Base-by-base conservation (phyloP, 2,797 vertebrate genomes). In the Mormyrops attenuatus region DNA sequence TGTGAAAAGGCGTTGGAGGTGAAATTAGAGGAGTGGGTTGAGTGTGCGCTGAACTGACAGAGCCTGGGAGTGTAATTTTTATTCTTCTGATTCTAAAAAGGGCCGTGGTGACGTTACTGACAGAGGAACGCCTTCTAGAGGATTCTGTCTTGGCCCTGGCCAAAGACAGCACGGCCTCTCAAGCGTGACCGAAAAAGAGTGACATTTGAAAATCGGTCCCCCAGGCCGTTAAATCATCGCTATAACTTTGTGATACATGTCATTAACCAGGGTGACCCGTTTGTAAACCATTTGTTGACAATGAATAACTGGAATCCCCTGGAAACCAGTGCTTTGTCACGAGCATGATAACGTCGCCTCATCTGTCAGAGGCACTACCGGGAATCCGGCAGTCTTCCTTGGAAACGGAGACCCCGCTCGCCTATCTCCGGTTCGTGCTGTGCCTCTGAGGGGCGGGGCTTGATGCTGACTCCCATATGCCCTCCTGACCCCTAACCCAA, bases 21-120 rank as follows among this genome's bases (percentile, higher is more conserved):
- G 4, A 82, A 84, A 49, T 90, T 80, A 88, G 66, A 91, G 1
- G 73, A 91, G 1, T 63, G 88, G 89, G 89, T 90, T 88, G 90
- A 88, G 63, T 84, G 82, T 85, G 88, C 90, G 87, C 73, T 85
- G 52, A 47, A n/a, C 87, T 50, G 90, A 50, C 30, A 90, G 5
- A 89, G 50, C 20, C 44, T 22, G 89, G n/a, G 26, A 89, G 34
- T 38, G 22, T n/a, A 88, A 90, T 90, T 89, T 73, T 85, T 82
- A 34, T 41, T 55, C 11, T 69, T 20, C 34, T 30, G 20, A 20
- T 80, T 80, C 17, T 80, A 20, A 44, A 80, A 41, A 80, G 6
- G 17, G 3, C 73, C 38, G 44, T 6, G 38, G 38, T 44, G 63
- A 52, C 13, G 44, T 69, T 69, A 88, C 22, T n/a, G 11, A 4